Conservation (phyloP, 64 coral and sea anemone species). For the Anthopleura sola region DNA sequence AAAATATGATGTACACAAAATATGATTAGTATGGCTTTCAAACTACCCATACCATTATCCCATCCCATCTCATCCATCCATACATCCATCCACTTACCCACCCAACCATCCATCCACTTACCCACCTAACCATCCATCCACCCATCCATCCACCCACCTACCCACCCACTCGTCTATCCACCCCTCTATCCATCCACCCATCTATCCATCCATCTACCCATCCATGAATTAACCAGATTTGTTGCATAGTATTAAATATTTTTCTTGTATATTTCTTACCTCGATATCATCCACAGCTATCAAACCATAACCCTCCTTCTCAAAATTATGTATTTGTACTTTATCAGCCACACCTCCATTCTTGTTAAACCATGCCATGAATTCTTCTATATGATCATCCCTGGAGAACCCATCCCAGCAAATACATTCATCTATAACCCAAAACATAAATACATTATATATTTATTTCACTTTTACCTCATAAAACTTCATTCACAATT, state of each 20-base stretch:
- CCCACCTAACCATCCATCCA: neutral
- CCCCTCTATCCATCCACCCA: no score
- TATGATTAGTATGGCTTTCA: no score
- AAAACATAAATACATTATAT: neutral
- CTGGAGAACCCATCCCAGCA: slow-evolving; percentile 10
- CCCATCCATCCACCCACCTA: neutral
- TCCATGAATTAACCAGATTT: neutral
- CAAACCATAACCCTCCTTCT: slow-evolving; percentile 62
- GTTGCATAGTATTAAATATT: no score
- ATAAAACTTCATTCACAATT: no score
- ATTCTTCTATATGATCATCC: slow-evolving; percentile 40
- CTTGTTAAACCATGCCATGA: slow-evolving; percentile 64
- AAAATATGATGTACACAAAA: neutral
- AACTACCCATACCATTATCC: no score
- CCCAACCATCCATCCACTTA: no score
- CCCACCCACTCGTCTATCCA: no score
- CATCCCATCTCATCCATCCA: neutral
- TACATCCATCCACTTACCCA: neutral
- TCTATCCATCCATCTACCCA: neutral
- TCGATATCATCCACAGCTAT: slow-evolving; percentile 57
- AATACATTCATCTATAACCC: slow-evolving; percentile 9
- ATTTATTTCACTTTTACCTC: neutral
- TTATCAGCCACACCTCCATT: slow-evolving; percentile 53
- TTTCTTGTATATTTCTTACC: slow-evolving; percentile 19
- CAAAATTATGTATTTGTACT: slow-evolving; percentile 63